Percentiles rank a stretch among this genome's conserved stretches.
Evolutionary conservation across 2,797 vertebrate species (phyloP).

Genomic region (Anas flavirostris): DNA sequence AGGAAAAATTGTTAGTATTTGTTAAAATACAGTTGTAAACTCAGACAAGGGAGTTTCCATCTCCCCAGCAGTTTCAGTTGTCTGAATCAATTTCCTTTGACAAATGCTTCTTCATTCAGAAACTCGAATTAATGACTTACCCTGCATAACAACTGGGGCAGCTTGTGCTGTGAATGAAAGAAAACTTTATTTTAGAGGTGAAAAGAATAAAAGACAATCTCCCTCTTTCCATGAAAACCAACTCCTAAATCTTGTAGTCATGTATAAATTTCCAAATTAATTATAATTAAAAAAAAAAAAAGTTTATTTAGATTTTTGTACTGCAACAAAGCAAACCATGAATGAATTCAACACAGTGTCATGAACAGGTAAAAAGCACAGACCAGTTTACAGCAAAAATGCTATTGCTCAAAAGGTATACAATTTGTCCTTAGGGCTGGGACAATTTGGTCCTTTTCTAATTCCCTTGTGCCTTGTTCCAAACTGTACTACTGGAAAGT

Average conservation of each 20-base stretch:
- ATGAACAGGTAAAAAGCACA: not conserved
- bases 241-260: not conserved
- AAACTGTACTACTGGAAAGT: not conserved
- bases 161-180: constrained; percentile 12
- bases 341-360: not conserved
- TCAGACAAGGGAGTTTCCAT: not conserved
- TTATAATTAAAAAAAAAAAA: not conserved
- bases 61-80: not conserved
- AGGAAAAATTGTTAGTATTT: not conserved
- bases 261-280: not conserved
- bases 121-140: constrained; percentile 30
- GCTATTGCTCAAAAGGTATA: not conserved
- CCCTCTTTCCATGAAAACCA: not conserved
- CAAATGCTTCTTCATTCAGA: not conserved
- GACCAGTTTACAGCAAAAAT: not conserved
- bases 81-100: not conserved
- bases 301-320: not conserved
- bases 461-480: not conserved
- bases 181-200: not conserved
- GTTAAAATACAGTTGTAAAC: not conserved
- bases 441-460: not conserved
- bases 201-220: not conserved
- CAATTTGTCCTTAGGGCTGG: not conserved
- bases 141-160: accelerated
- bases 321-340: not conserved